Evolutionary conservation across 2,113 vertebrate species (phyloP), one percentile per base, ranked within the genome.

Genomic region (Agapornis roseicollis): DNA sequence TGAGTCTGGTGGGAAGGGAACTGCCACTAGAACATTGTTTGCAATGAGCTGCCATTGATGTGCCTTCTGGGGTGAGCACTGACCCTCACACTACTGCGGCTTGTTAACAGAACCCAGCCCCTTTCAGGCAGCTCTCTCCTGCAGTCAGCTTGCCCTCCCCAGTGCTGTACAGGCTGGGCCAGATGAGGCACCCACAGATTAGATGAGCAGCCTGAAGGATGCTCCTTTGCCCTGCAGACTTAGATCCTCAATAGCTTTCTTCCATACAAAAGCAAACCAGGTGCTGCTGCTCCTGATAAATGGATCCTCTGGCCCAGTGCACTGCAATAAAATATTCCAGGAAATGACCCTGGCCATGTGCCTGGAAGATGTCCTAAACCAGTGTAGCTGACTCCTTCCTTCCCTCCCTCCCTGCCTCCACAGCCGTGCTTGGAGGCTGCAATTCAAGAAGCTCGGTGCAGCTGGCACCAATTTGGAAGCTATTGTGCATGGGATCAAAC

Each of bases 331-430:
- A 65, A 39, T 39, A 78, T 37, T 90, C 58, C 86, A 83, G 80
- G 82, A 94, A 90, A 90, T 22, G 4, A 80, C 33, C 24, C 39
- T 92, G 88, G 92, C 69, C 52, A 1, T 37, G 14, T 90, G 89
- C 84, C 85, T 66, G 55, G 46, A 69, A 90, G 49, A 35, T 52
- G 73, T 86, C 72, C 25, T 63, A 63, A 66, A 42, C 13, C 17
- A 39, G 23, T 1, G 11, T 3, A 42, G 65, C 84, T 0, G 0
- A 7, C 15, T 89, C 64, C n/a, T 17, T 73, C 2, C 0, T 13
- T n/a, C 41, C 28, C 61, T 72, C 2, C 0, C 14, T n/a, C 41
- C 28, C 61, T 72, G 49, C 37, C 84, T 41, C 70, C 13, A 12
- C 70, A 90, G 63, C 69, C 37, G 3, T 4, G 3, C 35, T 22